These are phyloP conservation scores for Dexiosoma caninum DNA, from an alignment of 2,888 invertebrate species.

Conservation along the genomic window DNA sequence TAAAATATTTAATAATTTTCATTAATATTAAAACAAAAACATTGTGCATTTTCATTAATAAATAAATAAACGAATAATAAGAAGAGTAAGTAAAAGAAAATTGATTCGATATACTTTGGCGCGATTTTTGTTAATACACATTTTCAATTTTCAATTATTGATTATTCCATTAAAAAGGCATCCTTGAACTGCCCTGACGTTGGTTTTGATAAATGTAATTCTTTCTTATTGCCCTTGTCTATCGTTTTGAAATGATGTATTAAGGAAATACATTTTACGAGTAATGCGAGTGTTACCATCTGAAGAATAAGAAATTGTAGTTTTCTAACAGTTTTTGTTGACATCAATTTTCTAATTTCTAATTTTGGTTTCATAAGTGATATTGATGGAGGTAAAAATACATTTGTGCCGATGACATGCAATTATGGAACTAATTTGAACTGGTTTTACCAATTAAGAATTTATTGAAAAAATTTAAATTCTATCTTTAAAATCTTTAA, in stretches of 20 bases:
- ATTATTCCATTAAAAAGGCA: slow-evolving; percentile 35
- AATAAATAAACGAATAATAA: too few relatives aligned
- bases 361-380: too few relatives aligned
- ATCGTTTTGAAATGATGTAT: neutral
- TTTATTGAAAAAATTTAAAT: too few relatives aligned
- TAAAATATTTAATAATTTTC: neutral
- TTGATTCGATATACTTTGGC: neutral
- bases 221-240: neutral
- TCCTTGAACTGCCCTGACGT: slow-evolving; percentile 34
- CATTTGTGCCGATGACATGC: too few relatives aligned
- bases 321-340: slow-evolving; percentile 14
- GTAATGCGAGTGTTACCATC: neutral
- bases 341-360: too few relatives aligned
- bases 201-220: neutral
- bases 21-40: neutral
- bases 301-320: neutral
- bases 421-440: too few relatives aligned
- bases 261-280: neutral
- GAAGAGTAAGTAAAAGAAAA: neutral
- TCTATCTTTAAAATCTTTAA: too few relatives aligned
- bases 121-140: neutral
- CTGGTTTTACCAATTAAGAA: too few relatives aligned
- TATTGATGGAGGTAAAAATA: too few relatives aligned
- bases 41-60: neutral
- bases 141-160: slow-evolving; percentile 41